phyloP scores from a whole-genome alignment of 2,888 invertebrate species.

The Teleiodes luculella region DNA sequence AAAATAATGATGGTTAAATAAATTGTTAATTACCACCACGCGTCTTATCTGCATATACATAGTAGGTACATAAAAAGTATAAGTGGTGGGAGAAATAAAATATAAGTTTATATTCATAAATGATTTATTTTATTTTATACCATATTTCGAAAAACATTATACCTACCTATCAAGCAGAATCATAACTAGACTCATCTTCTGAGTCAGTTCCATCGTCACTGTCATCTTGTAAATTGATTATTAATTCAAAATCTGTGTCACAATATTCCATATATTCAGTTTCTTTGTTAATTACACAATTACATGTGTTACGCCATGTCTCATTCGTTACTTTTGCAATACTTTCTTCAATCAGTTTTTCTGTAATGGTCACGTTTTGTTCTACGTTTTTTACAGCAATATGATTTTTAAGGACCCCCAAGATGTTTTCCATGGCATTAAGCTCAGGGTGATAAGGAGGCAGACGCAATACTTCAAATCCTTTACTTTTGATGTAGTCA shows the following conservation, averaged over 20 bases:
- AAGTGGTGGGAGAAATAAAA: background rate
- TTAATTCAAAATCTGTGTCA: slow-evolving; percentile 11
- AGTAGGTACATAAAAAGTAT: background rate
- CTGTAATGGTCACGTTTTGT: slow-evolving; percentile 10
- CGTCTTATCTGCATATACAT: too few species aligned
- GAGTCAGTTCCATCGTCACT: slow-evolving; percentile 7
- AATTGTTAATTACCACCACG: too few species aligned
- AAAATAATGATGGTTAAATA: background rate
- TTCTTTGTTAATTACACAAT: slow-evolving; percentile 2
- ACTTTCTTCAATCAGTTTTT: slow-evolving; percentile 12
- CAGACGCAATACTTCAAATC: too few species aligned
- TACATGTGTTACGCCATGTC: slow-evolving; percentile 15
- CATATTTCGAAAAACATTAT: too few species aligned
- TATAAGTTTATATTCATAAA: background rate
- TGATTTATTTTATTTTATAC: background rate
- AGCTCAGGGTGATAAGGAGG: too few species aligned
- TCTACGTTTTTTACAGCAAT: slow-evolving; percentile 4
- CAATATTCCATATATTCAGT: slow-evolving; percentile 9
- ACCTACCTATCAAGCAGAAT: too few species aligned
- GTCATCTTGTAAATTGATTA: slow-evolving; percentile 16
- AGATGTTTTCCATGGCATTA: too few species aligned
- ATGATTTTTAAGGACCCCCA: too few species aligned
- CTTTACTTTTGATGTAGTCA: too few species aligned
- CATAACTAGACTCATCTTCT: background rate
- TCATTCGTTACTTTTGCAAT: slow-evolving; percentile 1